A percentile compares a stretch with the other conserved stretches of the same genome.
These are phyloP conservation scores for Sycobia sp. DNA, from an alignment of 1,140 invertebrate genomes.

Conservation along the genomic window DNA sequence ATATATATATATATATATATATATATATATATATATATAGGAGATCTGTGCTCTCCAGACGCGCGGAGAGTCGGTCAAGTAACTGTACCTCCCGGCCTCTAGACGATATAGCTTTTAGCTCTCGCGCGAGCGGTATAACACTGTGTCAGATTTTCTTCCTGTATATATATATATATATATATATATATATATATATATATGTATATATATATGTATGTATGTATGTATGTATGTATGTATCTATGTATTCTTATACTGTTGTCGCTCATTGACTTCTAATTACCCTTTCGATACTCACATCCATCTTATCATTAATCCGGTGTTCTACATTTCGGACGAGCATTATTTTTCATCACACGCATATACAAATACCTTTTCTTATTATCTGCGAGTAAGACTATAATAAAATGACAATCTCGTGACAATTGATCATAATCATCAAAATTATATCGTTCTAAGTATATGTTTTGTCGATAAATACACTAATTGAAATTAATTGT, in stretches of 20 bases:
- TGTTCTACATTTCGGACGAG: slow-evolving; percentile 1
- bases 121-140: slow-evolving; percentile 23
- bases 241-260: too few species aligned
- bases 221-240: not conserved
- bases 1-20: too few species aligned
- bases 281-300: not conserved
- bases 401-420: too few species aligned
- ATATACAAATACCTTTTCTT: not conserved
- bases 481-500: not conserved
- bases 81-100: slow-evolving; percentile 58
- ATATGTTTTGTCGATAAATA: too few species aligned
- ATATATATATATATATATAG: too few species aligned
- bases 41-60: too few species aligned
- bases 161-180: slow-evolving; percentile 12
- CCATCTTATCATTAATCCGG: not conserved
- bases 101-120: slow-evolving; percentile 47
- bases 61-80: slow-evolving; percentile 59
- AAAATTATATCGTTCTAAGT: too few species aligned
- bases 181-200: not conserved
- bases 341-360: not conserved
- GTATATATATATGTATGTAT: not conserved
- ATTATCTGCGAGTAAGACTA: not conserved
- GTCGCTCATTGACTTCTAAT: not conserved
- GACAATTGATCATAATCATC: too few species aligned
- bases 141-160: slow-evolving; percentile 29